Conservation (phyloP, 1,140 invertebrate species). For the Psix sp. region DNA sequence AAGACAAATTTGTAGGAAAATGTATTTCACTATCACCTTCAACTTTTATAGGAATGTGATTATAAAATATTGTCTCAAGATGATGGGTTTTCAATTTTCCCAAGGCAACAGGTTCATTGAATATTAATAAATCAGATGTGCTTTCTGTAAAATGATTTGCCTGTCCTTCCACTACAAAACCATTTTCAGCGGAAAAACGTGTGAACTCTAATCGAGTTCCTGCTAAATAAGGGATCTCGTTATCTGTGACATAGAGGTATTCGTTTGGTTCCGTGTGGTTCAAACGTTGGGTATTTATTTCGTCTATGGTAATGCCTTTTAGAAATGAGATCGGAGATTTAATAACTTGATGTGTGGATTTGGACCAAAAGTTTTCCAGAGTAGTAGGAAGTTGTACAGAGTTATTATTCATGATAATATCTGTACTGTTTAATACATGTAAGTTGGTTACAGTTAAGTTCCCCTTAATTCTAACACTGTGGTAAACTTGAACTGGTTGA, state of each 20-base stretch:
- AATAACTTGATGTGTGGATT: conserved; percentile 10
- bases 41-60: conserved; percentile 11
- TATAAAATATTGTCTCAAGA: conserved; percentile 15
- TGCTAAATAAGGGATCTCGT: conserved; percentile 1
- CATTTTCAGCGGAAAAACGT: conserved; percentile 12
- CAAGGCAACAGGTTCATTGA: conserved; percentile 19
- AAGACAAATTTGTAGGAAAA: not conserved
- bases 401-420: not conserved
- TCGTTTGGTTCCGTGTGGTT: conserved; percentile 10
- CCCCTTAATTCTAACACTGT: conserved; percentile 34
- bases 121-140: not conserved
- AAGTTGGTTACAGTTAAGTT: conserved; percentile 24
- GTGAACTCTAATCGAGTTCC: not conserved
- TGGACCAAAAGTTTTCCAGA: conserved; percentile 17
- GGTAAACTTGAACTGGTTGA: conserved; percentile 25
- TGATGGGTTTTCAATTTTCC: not conserved
- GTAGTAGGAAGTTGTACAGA: not conserved
- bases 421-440: not conserved
- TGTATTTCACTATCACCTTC: conserved; percentile 1
- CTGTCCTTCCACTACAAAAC: conserved; percentile 11
- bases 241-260: conserved; percentile 18
- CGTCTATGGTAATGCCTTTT: conserved; percentile 20
- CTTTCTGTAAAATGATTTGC: not conserved
- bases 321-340: conserved; percentile 5
- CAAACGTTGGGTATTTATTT: conserved; percentile 6